phyloP scores from a whole-genome alignment of 2,888 invertebrate species.

The Drosophila affinis region DNA sequence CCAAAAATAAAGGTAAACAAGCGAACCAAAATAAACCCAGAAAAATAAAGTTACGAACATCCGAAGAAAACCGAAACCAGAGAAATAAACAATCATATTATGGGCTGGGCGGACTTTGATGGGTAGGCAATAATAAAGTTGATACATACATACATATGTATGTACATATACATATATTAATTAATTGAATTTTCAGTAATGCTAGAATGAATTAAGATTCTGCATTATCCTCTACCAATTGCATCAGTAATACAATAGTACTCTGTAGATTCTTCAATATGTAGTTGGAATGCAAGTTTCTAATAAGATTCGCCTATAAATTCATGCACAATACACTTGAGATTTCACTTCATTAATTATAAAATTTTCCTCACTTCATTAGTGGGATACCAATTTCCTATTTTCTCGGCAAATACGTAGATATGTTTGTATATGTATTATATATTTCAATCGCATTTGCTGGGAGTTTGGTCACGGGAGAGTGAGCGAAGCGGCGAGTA shows the following conservation, averaged over 20 bases:
- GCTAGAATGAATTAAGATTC: background rate
- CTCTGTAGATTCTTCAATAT: background rate
- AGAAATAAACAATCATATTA: background rate
- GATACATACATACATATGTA: too few relatives aligned
- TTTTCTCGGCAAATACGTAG: slow-evolving; percentile 16
- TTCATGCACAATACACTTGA: slow-evolving; percentile 1
- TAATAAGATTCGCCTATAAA: background rate
- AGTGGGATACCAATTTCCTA: slow-evolving; percentile 33
- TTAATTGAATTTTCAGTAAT: background rate
- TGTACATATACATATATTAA: background rate
- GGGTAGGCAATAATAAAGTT: background rate
- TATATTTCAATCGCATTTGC: slow-evolving; percentile 30
- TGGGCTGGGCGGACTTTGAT: slow-evolving; percentile 1
- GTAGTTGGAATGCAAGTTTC: background rate
- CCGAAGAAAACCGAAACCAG: slow-evolving; percentile 13
- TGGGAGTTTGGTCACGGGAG: slow-evolving; percentile 56
- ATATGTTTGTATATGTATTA: too few relatives aligned
- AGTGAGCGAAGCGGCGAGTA: slow-evolving; percentile 31
- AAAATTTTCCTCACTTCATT: slow-evolving; percentile 35
- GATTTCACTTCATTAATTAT: slow-evolving; percentile 38
- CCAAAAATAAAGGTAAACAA: slow-evolving; percentile 44
- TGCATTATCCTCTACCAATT: background rate
- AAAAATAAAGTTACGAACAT: slow-evolving; percentile 28
- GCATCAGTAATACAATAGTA: background rate
- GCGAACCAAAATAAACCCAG: slow-evolving; percentile 32